A percentile compares a stretch with the other conserved stretches of the same genome.
phyloP scores from a whole-genome alignment of 2,113 vertebrate species.

The Neomonachus schauinslandi region DNA sequence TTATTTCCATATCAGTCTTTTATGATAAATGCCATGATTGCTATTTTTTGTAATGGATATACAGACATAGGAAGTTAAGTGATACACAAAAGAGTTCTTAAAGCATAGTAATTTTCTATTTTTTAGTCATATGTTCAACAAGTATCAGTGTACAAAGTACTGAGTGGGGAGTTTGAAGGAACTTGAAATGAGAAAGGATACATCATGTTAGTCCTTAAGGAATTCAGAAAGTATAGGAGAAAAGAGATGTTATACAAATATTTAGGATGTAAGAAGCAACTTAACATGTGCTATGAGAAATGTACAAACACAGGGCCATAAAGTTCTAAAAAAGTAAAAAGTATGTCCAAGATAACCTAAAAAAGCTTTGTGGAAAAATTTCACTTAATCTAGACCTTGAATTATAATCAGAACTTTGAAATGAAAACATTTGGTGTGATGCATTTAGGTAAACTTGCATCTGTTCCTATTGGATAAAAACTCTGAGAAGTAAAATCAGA shows the following conservation, averaged over 20 bases:
- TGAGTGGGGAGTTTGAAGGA: neutral
- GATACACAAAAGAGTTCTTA: constrained; percentile 22
- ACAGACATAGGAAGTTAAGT: constrained; percentile 13
- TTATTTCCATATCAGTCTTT: constrained; percentile 29
- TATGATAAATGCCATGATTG: neutral
- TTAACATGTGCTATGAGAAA: neutral
- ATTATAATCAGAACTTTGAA: constrained; percentile 14
- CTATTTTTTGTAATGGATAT: neutral
- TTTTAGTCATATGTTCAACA: constrained; percentile 17
- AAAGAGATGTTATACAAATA: neutral
- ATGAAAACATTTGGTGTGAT: neutral
- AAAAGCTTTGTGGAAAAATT: neutral
- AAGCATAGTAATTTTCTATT: neutral
- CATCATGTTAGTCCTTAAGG: neutral
- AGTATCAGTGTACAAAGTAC: neutral
- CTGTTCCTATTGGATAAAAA: constrained; percentile 37
- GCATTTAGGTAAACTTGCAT: neutral
- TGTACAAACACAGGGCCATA: neutral
- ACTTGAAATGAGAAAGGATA: constrained; percentile 8
- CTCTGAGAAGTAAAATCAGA: constrained; percentile 45
- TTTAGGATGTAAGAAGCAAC: neutral
- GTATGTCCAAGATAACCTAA: neutral
- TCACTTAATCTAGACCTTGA: constrained; percentile 2
- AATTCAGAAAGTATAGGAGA: constrained; percentile 20
- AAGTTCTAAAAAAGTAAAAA: neutral